Conservation (phyloP, 2,797 vertebrate species). For the Babyrousa celebensis region DNA sequence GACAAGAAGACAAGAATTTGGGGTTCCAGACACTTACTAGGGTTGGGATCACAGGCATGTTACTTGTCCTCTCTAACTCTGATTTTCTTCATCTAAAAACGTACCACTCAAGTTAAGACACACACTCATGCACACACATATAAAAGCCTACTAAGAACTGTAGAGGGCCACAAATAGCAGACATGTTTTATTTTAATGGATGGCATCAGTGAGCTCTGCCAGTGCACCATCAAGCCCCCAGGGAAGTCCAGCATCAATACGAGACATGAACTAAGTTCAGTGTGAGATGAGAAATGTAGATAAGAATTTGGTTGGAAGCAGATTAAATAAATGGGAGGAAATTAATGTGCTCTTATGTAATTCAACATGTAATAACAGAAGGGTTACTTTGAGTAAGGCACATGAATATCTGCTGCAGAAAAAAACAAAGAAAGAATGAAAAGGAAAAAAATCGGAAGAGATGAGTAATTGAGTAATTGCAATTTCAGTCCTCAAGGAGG, state of each 20-base stretch:
- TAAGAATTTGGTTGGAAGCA: neutral
- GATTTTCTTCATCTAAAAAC: neutral
- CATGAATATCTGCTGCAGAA: neutral
- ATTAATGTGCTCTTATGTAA: neutral
- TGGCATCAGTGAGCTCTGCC: neutral
- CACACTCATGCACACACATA: neutral
- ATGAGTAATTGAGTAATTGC: neutral
- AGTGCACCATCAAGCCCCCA: neutral
- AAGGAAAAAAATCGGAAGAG: neutral
- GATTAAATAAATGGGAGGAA: neutral
- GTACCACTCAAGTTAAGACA: too few species aligned
- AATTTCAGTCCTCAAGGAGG: neutral
- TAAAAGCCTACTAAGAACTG: neutral
- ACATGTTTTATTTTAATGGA: neutral
- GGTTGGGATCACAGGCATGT: neutral
- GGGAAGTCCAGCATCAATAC: neutral
- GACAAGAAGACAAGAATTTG: neutral
- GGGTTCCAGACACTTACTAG: neutral
- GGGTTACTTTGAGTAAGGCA: neutral
- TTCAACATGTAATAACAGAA: neutral
- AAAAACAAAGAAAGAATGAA: too few species aligned
- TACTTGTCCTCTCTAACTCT: neutral
- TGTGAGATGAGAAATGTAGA: neutral
- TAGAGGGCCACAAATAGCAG: neutral
- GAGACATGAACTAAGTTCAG: neutral